Base-by-base conservation (phyloP, 1,140 invertebrate species). In the Conus ventricosus region DNA sequence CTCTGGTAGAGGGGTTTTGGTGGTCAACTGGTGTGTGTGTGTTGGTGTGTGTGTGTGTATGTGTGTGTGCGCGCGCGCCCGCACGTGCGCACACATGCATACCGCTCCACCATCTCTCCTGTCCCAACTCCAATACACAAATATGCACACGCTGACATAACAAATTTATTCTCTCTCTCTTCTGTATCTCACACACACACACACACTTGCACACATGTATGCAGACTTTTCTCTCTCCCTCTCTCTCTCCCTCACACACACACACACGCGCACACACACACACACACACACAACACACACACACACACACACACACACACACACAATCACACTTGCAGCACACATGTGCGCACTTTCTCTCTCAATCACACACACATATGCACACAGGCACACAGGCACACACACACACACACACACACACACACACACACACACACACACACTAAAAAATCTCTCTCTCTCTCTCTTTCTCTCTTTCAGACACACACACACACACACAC, bases 31-130 rank as follows among this genome's bases (percentile, higher is more conserved):
- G 20, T 39, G 39, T 39, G 60, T 63, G 60, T 63, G 60, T 63
- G 60, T 63, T 1, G 1, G 60, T 63, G 39, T 83, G 81, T 83
- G 81, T 83, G 81, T 83, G 81, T 83, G 81, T 55, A 6, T 83
- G 39, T 83, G 81, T 55, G 39, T 83, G 54, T 55, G 54, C 57
- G 81, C n/a, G n/a, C n/a, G n/a, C n/a, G n/a, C n/a, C n/a, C n/a
- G n/a, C n/a, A n/a, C n/a, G n/a, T 83, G 81, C n/a, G 54, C 53
- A 6, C 53, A n/a, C n/a, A 6, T 83, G 10, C 53, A 54, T 51
- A 27, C 20, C 5, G 17, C 27, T 11, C 25, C 10, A 15, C 10
- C 10, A n/a, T 78, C 27, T 27, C 25, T 1, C 13, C 17, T 20
- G 75, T 78, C 27, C 27, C 25, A 23, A 78, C 17, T 11, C 17